Evolutionary conservation across 2,113 vertebrate genomes (phyloP).

Genomic region (Eclectus roratus): DNA sequence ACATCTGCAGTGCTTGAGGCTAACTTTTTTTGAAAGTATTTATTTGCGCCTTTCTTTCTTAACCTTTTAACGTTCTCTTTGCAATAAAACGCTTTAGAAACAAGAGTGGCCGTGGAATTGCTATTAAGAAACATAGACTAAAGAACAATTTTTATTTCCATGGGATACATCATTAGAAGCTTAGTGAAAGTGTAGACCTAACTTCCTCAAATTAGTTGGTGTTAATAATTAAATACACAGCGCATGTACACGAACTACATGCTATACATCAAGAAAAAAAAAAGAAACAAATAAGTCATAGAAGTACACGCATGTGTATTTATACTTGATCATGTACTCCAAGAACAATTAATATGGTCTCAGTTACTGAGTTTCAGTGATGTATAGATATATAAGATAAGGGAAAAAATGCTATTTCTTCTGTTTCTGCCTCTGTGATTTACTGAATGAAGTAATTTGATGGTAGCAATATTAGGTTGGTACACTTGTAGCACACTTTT

Average conservation of each 20-base stretch:
- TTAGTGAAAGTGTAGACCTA: neutral
- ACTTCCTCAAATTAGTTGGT: neutral
- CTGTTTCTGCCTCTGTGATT: neutral
- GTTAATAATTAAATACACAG: neutral
- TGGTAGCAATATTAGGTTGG: neutral
- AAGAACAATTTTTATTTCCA: neutral
- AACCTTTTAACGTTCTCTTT: neutral
- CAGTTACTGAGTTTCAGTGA: neutral
- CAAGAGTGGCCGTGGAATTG: neutral
- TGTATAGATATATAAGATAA: neutral
- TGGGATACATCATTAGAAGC: neutral
- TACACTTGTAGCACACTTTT: neutral
- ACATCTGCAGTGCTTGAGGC: neutral
- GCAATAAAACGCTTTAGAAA: neutral
- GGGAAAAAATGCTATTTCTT: neutral
- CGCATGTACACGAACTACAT: neutral
- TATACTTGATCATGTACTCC: neutral
- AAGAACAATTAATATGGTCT: neutral
- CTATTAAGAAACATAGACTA: neutral
- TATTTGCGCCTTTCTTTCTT: neutral
- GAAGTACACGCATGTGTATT: fast-evolving
- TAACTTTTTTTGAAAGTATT: neutral
- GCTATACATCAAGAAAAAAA: neutral
- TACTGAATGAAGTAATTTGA: neutral
- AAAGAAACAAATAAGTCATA: neutral